phyloP scores from a whole-genome alignment of 92 coral and sea anemone genomes.

The Parazoanthus darwini region DNA sequence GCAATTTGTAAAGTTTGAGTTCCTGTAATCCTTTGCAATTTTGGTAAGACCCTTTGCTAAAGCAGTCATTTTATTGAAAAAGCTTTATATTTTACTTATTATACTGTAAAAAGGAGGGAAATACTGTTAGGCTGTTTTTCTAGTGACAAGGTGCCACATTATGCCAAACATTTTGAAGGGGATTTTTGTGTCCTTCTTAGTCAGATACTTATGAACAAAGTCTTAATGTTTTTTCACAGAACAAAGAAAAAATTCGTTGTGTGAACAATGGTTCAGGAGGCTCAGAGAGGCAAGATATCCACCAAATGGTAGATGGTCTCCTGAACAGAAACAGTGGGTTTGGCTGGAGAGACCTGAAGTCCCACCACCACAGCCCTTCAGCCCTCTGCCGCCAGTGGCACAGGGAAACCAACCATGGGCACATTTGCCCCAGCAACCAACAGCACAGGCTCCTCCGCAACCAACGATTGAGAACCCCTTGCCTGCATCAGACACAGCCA shows the following conservation, averaged over 20 bases:
- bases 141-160: no score
- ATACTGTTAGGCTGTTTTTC: no score
- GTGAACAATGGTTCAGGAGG: background rate
- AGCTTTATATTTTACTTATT: no score
- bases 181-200: no score
- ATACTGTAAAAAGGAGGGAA: no score
- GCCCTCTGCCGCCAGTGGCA: background rate
- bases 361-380: background rate
- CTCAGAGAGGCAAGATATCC: background rate
- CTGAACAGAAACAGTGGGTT: slow-evolving; percentile 21
- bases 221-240: background rate
- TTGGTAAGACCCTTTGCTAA: no score
- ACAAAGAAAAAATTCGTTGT: background rate
- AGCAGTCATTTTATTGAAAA: no score
- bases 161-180: background rate
- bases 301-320: background rate
- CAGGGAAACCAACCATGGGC: background rate
- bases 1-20: no score
- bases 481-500: slow-evolving; percentile 29
- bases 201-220: background rate
- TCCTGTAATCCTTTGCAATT: no score
- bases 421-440: background rate
- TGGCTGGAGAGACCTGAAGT: slow-evolving; percentile 31
- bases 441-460: slow-evolving; percentile 7
- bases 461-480: slow-evolving; percentile 26